Evolutionary conservation across 2,113 vertebrate genomes (phyloP).

Genomic region (Amblyornis subalaris): DNA sequence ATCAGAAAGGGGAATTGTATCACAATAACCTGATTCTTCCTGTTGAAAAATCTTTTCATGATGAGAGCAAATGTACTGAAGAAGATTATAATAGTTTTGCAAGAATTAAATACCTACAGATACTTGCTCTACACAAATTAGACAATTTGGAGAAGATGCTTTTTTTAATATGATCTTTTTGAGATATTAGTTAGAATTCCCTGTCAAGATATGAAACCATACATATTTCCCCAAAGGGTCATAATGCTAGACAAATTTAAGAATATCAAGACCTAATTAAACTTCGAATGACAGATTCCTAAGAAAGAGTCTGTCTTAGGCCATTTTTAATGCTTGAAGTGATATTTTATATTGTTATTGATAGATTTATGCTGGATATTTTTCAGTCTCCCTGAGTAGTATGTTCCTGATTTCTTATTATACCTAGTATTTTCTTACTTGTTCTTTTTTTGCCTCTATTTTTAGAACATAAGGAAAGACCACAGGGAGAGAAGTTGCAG

Average conservation of each 20-base stretch:
- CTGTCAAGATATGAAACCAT: not conserved
- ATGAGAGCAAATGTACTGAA: not conserved
- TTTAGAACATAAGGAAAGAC: not conserved
- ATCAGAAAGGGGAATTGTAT: not conserved
- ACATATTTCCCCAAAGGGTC: not conserved
- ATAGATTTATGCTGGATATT: not conserved
- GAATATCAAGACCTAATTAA: not conserved
- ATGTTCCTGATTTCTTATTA: not conserved
- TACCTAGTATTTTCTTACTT: not conserved
- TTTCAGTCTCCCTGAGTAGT: not conserved
- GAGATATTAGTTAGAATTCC: not conserved
- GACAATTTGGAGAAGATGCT: accelerated
- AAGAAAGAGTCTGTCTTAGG: not conserved
- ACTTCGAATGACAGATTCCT: not conserved
- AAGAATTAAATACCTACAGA: not conserved
- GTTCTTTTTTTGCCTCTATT: not conserved
- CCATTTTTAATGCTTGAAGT: not conserved
- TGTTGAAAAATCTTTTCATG: not conserved
- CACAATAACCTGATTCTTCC: not conserved
- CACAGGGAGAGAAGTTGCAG: not conserved
- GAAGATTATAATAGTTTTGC: not conserved
- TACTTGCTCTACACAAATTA: not conserved
- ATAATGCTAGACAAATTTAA: not conserved
- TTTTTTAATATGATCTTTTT: not conserved
- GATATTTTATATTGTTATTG: not conserved